These are phyloP conservation scores for Cantharis lateralis DNA, from an alignment of 2,888 invertebrate species.

Conservation along the genomic window DNA sequence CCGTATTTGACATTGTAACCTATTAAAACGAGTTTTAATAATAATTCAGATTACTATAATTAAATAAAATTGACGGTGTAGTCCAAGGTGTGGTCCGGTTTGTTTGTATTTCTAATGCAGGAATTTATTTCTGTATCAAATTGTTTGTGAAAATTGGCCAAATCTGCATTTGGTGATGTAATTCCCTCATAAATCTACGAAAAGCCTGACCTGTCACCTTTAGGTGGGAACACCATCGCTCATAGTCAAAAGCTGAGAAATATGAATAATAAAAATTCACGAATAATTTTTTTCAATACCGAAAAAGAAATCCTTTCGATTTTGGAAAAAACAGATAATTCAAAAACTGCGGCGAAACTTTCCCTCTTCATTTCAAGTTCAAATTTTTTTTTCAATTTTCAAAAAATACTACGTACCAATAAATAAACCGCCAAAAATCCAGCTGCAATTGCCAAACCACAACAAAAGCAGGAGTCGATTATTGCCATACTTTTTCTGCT, in stretches of 20 bases:
- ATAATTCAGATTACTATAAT: background rate
- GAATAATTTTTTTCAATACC: too few species aligned
- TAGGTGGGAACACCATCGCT: background rate
- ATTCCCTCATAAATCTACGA: background rate
- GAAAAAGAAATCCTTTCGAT: too few species aligned
- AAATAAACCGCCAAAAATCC: constrained; percentile 58
- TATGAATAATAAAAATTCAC: background rate
- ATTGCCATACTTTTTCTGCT: constrained; percentile 49
- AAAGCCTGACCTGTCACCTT: background rate
- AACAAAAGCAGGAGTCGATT: constrained; percentile 56
- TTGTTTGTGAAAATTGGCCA: background rate
- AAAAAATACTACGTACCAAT: constrained; percentile 48
- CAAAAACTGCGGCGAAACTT: background rate
- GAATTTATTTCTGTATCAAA: background rate
- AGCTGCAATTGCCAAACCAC: constrained; percentile 56
- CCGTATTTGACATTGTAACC: background rate
- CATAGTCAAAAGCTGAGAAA: background rate
- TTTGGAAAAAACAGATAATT: too few species aligned
- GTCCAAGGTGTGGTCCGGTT: background rate
- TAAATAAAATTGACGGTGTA: background rate
- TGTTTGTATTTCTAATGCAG: background rate
- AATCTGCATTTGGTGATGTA: background rate
- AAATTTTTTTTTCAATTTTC: background rate
- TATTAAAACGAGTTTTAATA: background rate
- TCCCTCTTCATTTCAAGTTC: background rate